These are phyloP conservation scores for Conopomorpha cramerella DNA, from an alignment of 1,140 invertebrate species.

Conservation along the genomic window DNA sequence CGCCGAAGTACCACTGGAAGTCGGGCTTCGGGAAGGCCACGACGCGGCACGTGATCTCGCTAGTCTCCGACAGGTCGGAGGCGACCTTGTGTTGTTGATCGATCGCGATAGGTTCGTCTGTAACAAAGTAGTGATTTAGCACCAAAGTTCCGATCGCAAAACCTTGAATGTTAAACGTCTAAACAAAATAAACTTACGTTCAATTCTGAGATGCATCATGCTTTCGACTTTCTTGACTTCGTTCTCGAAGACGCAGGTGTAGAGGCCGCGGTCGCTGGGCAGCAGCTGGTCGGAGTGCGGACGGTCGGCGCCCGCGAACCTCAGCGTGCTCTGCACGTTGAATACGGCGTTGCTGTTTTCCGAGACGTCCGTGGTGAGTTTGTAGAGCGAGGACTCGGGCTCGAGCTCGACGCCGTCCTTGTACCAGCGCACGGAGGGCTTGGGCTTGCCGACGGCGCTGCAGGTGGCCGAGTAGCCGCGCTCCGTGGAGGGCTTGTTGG, in stretches of 20 bases:
- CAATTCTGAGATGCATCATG: constrained; percentile 86
- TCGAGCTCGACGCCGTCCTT: constrained; percentile 83
- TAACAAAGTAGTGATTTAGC: too few relatives aligned
- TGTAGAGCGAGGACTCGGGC: constrained; percentile 75
- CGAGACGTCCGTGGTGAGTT: constrained; percentile 76
- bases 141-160: too few relatives aligned
- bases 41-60: constrained; percentile 84
- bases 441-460: constrained; percentile 84
- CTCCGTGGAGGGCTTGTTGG: constrained; percentile 80
- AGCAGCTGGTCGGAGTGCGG: constrained; percentile 76
- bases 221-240: constrained; percentile 85
- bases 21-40: constrained; percentile 90
- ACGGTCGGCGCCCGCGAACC: constrained; percentile 76
- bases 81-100: constrained; percentile 89
- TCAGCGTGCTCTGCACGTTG: constrained; percentile 82
- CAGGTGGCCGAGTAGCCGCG: constrained; percentile 81
- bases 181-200: constrained; percentile 85
- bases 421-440: constrained; percentile 81
- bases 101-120: constrained; percentile 82
- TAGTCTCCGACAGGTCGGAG: constrained; percentile 81
- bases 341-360: constrained; percentile 77
- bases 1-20: constrained; percentile 88
- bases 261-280: constrained; percentile 83
- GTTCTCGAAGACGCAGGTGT: constrained; percentile 88
- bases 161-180: too few relatives aligned